Percentiles rank a stretch among this genome's conserved stretches.
phyloP scores from a whole-genome alignment of 2,888 invertebrate species.

The Patella depressa region DNA sequence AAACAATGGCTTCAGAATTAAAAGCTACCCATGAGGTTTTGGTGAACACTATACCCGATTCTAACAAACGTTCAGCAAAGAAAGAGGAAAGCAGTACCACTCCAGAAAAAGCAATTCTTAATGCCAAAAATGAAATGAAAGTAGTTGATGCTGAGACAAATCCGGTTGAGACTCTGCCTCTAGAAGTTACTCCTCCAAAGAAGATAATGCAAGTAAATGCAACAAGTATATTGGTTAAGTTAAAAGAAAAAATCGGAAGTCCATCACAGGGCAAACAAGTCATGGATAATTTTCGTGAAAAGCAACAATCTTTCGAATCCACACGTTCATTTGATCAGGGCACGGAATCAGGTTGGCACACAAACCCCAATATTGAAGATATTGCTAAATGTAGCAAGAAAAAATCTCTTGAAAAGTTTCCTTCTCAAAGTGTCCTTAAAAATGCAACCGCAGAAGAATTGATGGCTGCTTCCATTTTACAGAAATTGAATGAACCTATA shows the following conservation, averaged over 20 bases:
- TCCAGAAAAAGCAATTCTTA: not conserved
- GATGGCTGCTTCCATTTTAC: not conserved
- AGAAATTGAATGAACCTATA: not conserved
- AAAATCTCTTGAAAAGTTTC: too few species aligned
- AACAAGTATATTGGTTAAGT: not conserved
- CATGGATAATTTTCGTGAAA: not conserved
- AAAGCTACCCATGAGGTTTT: slow-evolving; percentile 18
- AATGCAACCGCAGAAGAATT: not conserved
- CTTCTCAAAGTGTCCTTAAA: not conserved
- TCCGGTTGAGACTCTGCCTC: not conserved
- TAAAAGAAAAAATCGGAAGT: not conserved
- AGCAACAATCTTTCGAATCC: too few species aligned
- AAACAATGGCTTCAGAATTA: slow-evolving; percentile 23
- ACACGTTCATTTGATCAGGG: too few species aligned
- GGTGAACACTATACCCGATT: not conserved
- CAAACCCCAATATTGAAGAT: too few species aligned
- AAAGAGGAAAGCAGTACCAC: not conserved
- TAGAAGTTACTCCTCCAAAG: not conserved
- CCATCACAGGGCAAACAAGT: not conserved
- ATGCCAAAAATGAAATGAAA: not conserved
- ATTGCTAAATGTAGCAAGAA: too few species aligned
- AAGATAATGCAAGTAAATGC: not conserved
- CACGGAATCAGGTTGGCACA: too few species aligned
- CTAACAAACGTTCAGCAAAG: not conserved
- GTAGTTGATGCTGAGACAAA: not conserved